Base-by-base conservation (phyloP, 2,888 invertebrate genomes). In the Zeuzera pyrina region DNA sequence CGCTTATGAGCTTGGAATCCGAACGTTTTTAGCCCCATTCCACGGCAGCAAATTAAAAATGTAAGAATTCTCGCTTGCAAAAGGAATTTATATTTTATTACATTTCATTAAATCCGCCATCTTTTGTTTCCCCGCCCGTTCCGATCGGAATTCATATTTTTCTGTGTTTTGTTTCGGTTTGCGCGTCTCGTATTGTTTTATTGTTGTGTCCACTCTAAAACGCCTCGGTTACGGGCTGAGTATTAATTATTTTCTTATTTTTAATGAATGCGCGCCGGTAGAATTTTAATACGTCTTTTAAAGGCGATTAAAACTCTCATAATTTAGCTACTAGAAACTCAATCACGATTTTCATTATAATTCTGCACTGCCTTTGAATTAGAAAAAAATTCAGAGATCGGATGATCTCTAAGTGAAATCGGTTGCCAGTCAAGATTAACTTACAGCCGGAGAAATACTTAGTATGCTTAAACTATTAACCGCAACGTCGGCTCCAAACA, bases 121-220 rank as follows among this genome's bases (percentile, higher is more conserved):
- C 79, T 79, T 83, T 79, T 83, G 79, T 79, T 78, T 74, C 74
- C 73, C 64, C 59, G 68, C 49, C 66, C 63, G 68, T 66, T 66
- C 58, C 73, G 73, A 81, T 78, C 59, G 81, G 81, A 78, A 81
- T 83, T 81, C 81, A 83, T 83, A 83, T 83, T 83, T 83, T 83
- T 79, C 81, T 83, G 78, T 73, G 78, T 83, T 81, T 76, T 78
- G 79, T 81, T 78, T 74, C 71, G 73, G 66, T 67, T 72, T 67
- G 68, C 67, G 67, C 60, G 65, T 64, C 58, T 48, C 49, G 71
- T 70, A 73, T 79, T 77, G 78, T 79, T 79, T 79, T 79, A 71
- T 79, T 79, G 71, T 71, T 69, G 56, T 59, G 65, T 63, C 63
- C 59, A 62, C 58, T 61, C 72, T 72, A 72, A n/a, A 68, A 57